phyloP scores from a whole-genome alignment of 2,113 vertebrate genomes.

The Ammodytes dubius region DNA sequence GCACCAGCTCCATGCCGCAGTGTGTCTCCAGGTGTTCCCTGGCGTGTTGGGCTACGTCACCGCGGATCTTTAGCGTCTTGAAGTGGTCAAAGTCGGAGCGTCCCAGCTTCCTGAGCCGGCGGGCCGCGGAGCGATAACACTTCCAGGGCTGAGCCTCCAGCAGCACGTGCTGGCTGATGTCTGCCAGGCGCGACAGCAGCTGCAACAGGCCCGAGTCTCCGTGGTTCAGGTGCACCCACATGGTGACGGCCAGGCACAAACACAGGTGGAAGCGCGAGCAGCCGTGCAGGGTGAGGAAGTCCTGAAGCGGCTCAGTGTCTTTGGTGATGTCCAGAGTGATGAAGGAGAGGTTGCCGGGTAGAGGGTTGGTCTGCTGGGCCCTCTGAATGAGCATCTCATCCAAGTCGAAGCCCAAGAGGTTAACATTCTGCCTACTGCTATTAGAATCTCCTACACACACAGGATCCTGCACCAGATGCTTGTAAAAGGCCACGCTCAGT shows the following conservation, averaged over 20 bases:
- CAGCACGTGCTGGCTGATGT: conserved; percentile 86
- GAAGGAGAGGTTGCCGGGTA: conserved; percentile 87
- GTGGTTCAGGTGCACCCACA: conserved; percentile 97
- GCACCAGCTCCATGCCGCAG: conserved; percentile 88
- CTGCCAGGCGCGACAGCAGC: conserved; percentile 88
- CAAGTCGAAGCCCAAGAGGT: conserved; percentile 92
- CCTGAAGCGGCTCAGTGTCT: conserved; percentile 67
- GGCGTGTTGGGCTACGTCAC: conserved; percentile 85
- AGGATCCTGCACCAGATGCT: conserved; percentile 85
- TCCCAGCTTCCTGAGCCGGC: conserved; percentile 91
- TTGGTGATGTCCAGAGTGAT: conserved; percentile 89
- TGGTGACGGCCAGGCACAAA: conserved; percentile 93
- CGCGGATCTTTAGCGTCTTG: conserved; percentile 86
- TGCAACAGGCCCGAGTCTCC: conserved; percentile 88
- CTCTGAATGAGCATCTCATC: conserved; percentile 87
- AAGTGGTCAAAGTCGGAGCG: conserved; percentile 91
- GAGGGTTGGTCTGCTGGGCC: conserved; percentile 87
- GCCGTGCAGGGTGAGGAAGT: conserved; percentile 83
- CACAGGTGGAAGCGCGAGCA: conserved; percentile 87
- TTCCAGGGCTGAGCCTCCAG: conserved; percentile 96
- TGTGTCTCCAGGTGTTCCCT: conserved; percentile 86
- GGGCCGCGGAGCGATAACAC: conserved; percentile 92
- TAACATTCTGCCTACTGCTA: conserved; percentile 53
- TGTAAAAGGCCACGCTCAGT: conserved; percentile 90
- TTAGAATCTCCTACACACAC: conserved; percentile 4